These are phyloP conservation scores for Taurulus bubalis DNA, from an alignment of 2,113 vertebrate species.

Conservation along the genomic window DNA sequence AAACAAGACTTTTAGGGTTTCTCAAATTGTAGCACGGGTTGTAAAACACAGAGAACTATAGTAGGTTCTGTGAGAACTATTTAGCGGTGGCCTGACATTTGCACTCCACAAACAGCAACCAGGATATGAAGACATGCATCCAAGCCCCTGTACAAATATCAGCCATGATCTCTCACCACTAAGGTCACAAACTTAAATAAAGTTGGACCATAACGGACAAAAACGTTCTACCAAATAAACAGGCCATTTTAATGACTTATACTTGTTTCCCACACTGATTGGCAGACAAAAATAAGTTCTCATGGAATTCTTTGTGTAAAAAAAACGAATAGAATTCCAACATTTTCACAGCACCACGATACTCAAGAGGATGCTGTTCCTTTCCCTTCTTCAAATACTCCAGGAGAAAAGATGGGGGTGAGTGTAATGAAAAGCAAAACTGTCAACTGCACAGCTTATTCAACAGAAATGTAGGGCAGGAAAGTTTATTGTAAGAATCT, in stretches of 20 bases:
- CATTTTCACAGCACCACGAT: slow-evolving; percentile 13
- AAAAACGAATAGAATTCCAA: slow-evolving; percentile 19
- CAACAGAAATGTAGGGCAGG: slow-evolving; percentile 62
- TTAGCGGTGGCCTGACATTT: slow-evolving; percentile 44
- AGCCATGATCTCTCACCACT: slow-evolving; percentile 37
- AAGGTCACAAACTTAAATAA: slow-evolving; percentile 23
- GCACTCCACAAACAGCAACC: slow-evolving; percentile 20
- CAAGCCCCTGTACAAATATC: slow-evolving; percentile 59
- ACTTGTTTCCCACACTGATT: slow-evolving; percentile 12
- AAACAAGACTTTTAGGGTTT: slow-evolving; percentile 43
- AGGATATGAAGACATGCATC: slow-evolving; percentile 40
- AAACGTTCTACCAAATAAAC: not conserved
- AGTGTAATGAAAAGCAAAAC: slow-evolving; percentile 50
- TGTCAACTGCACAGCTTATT: slow-evolving; percentile 46
- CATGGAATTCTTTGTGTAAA: slow-evolving; percentile 23
- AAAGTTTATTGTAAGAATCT: slow-evolving; percentile 68
- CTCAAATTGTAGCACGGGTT: slow-evolving; percentile 32
- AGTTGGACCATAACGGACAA: not conserved
- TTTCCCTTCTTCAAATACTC: slow-evolving; percentile 24
- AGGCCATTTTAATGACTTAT: slow-evolving; percentile 1
- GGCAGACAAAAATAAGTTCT: not conserved
- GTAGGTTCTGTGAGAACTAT: slow-evolving; percentile 42
- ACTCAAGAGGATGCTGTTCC: slow-evolving; percentile 30
- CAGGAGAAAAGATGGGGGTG: slow-evolving; percentile 11
- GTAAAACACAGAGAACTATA: slow-evolving; percentile 30